Evolutionary conservation across 2,797 vertebrate genomes (phyloP), one percentile per base, ranked within the genome.

Genomic region (Poecilia gillii): DNA sequence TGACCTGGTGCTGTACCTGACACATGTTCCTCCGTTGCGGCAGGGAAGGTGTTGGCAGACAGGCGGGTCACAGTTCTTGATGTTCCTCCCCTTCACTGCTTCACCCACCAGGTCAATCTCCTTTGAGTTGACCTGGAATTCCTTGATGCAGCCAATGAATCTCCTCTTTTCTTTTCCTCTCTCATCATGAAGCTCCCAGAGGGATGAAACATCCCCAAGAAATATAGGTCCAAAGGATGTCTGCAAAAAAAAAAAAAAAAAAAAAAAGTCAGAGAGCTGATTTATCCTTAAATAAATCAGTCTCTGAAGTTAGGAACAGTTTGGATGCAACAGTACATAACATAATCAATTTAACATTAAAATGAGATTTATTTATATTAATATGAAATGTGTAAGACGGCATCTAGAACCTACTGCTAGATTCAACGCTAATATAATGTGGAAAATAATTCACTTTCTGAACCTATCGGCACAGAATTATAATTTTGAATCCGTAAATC

Each of bases 61-160:
- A 0, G 94, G 93, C 6, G 95, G 88, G 28, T 95, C 93, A 84
- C 97, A 98, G 91, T 96, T 97, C 62, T 96, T 91, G 91, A 97
- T 90, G 85, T 98, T 98, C 82, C 82, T 96, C 77, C 97, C 97
- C 77, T 53, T 88, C 73, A 93, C 85, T 1, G 96, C 96, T 72
- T 97, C 95, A 12, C 95, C 93, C 77, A 93, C 90, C 82, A 97
- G 88, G 91, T 94, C 92, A 76, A 97, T 79, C 82, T 97, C 96
- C 85, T 93, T 95, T 76, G 92, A 90, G 92, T 97, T 97, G 86
- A 97, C 90, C 92, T 95, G 96, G 90, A 98, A 95, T 85, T 97
- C 96, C 75, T 92, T 83, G 84, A 98, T 94, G 39, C 96, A 98
- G 59, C 96, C 97, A 57, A 88, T 92, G 87, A 96, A 97, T 73